Evolutionary conservation across 2,888 invertebrate genomes (phyloP).

Genomic region (Trichacis sp.): DNA sequence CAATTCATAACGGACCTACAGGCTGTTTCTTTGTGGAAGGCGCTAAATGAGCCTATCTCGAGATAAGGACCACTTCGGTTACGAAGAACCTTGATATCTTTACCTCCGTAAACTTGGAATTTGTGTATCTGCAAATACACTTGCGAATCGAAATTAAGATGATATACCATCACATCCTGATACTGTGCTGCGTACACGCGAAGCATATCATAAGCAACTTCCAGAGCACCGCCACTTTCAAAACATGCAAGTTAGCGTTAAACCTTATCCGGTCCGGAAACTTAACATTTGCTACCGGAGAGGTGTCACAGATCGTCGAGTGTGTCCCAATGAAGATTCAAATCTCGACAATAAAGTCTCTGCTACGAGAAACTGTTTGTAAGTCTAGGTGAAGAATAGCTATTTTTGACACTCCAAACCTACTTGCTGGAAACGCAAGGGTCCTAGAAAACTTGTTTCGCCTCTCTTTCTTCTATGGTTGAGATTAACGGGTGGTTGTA

Average conservation of each 20-base stretch:
- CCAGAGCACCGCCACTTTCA: conserved; percentile 39
- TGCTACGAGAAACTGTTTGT: conserved; percentile 39
- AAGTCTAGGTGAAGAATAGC: too few species aligned
- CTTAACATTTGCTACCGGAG: conserved; percentile 47
- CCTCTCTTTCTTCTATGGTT: too few species aligned
- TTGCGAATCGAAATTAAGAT: background rate
- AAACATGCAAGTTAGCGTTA: conserved; percentile 48
- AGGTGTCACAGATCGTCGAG: conserved; percentile 49
- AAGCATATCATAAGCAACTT: conserved; percentile 48
- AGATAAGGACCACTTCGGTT: background rate
- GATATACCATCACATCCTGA: conserved; percentile 32
- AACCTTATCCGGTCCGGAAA: conserved; percentile 46
- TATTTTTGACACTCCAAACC: too few species aligned
- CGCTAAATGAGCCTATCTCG: background rate
- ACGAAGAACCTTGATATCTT: conserved; percentile 40
- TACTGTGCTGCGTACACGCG: conserved; percentile 12
- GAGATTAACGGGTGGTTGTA: conserved; percentile 34
- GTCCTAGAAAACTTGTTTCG: conserved; percentile 34
- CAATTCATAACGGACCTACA: conserved; percentile 5
- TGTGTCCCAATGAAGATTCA: conserved; percentile 44
- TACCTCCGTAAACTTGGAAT: background rate
- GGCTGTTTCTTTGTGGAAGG: conserved; percentile 24
- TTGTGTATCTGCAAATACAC: background rate
- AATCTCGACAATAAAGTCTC: conserved; percentile 23
- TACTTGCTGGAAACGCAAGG: conserved; percentile 22